Base-by-base conservation (phyloP, 2,888 invertebrate species). In the Mythimna pallens region DNA sequence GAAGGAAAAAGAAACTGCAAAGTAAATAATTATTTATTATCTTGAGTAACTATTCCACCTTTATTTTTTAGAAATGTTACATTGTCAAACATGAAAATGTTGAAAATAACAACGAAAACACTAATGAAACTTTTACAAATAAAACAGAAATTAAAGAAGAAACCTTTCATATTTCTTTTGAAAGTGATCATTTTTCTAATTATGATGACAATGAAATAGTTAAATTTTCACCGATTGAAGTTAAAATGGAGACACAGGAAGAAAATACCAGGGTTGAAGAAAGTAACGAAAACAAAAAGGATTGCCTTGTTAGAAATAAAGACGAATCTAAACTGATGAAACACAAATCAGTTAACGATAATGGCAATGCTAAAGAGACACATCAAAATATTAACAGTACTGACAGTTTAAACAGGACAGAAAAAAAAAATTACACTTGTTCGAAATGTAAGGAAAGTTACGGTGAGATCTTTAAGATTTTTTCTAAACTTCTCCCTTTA, bases 1-100 rank as follows among this genome's bases (percentile, higher is more conserved):
- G n/a, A n/a, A n/a, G n/a, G n/a, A n/a, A n/a, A n/a, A n/a, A n/a
- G n/a, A n/a, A n/a, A n/a, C n/a, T n/a, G n/a, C n/a, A n/a, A n/a
- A n/a, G n/a, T n/a, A n/a, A n/a, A n/a, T n/a, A n/a, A n/a, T n/a
- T n/a, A 12, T 3, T 43, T 43, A 43, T 14, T 43, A 43, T 43
- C 43, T 43, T 43, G 12, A 43, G 43, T 43, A 3, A 43, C 12
- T 43, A 43, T 43, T 14, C 40, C 43, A 43, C 5, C 1, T 50
- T 58, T 20, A n/a, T 43, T n/a, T 78, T 81, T 47, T 74, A 80
- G 80, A 61, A 67, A 70, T 80, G 63, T 40, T 22, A 0, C 0
- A 12, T 64, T 20, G 20, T 50, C 43, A 54, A 73, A 67, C 58
- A 57, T 17, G 8, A 54, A 25, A 25, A 40, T 14, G 1, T 34